Base-by-base conservation (phyloP, 2,888 invertebrate genomes). In the Idaea biselata region DNA sequence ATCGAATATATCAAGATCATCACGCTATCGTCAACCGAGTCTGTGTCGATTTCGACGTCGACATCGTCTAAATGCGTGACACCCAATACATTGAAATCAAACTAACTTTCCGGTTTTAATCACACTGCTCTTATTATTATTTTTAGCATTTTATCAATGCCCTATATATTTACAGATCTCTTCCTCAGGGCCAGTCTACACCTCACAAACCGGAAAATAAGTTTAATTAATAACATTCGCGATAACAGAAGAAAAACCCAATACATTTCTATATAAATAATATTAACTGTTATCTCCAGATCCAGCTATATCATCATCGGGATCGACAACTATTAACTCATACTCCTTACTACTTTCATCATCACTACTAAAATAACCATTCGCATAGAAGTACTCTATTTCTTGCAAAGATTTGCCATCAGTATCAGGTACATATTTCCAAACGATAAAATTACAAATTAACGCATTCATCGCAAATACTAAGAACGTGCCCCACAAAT, bases 391-490 rank as follows among this genome's bases (percentile, higher is more conserved):
- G 16, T 63, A 25, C 17, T 58, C 58, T n/a, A 58, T n/a, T 14
- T 58, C 58, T 44, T 33, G 33, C n/a, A 58, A 33, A 1, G 63
- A 61, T 18, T 63, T 62, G 11, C 59, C 58, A 55, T 66, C 63
- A n/a, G 66, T 66, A 16, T 66, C 66, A 1, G 66, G 66, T 0
- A 66, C 32, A 17, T 25, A 63, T 16, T 18, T 60, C 60, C 58
- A 60, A 6, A 60, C 58, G 25, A 54, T 55, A n/a, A 63, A 16
- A 14, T 54, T 25, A 16, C 58, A 54, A 3, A 58, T 6, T 4
- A 16, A 44, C 6, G 59, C 60, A 25, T 56, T 60, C 0, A 33
- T 7, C 8, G 65, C 58, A 8, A 55, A 65, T 6, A 65, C 2
- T 44, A 60, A 17, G 55, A 62, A 58, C 1, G 62, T 60, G 6